Evolutionary conservation across 2,797 vertebrate species (phyloP), one percentile per base, ranked within the genome.

Genomic region (Onychomys torridus): DNA sequence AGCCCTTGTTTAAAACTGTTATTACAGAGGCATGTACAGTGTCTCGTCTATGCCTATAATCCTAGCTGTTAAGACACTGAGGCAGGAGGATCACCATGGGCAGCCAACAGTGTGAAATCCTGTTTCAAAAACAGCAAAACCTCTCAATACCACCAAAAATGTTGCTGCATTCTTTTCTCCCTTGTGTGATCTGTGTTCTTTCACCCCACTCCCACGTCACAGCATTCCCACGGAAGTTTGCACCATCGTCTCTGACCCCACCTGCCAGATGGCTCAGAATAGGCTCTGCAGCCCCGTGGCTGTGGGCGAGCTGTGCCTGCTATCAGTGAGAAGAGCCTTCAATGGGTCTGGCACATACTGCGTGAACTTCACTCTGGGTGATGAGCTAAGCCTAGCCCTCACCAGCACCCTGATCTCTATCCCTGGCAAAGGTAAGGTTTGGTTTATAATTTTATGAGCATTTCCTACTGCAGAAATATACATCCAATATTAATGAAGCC

Each of bases 151-250:
- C 65, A 16, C 11, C 23, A 17, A 11, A 37, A 11, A 76, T 46
- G 1, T 37, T 37, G 2, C 17, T 37, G 2, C 17, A 5, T n/a
- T 59, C 69, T 59, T 32, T 27, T 71, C 59, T 32, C 32, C 0
- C 25, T 32, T 27, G 0, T 43, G 34, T 25, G 25, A 29, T 21
- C 1, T 67, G 37, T 0, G 0, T 29, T 6, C 19, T 59, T 29
- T 11, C n/a, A 0, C 14, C 46, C 3, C 32, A 12, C 23, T 46
- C 9, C 2, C 59, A 9, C 0, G 0, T 52, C 40, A 27, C 97
- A 99, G 99, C 91, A 93, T 98, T 85, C 99, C 99, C 96, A 99
- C 99, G 8, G 99, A 99, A 85, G 99, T 99, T 92, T 99, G 99
- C 91, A 99, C 99, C 27, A 95, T 99, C 0, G 98, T 99, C 95